Conservation (phyloP, 2,113 vertebrate species). For the Thunnus maccoyii region DNA sequence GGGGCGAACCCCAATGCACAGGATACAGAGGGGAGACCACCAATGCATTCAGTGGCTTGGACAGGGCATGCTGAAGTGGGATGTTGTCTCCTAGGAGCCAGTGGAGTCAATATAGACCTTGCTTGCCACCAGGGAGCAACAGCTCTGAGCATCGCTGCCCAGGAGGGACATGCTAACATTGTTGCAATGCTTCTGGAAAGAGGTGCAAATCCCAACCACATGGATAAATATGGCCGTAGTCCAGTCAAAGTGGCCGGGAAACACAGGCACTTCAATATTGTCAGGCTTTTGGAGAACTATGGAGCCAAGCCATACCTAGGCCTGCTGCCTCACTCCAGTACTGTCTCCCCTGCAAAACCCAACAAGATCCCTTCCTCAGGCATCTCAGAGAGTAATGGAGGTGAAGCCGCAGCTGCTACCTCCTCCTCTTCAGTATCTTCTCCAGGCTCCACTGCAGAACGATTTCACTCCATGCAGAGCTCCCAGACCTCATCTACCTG, state of each 20-base stretch:
- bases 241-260: conserved; percentile 86
- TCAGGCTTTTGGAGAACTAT: conserved; percentile 82
- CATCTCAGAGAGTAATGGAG: conserved; percentile 61
- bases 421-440: conserved; percentile 82
- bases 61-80: conserved; percentile 80
- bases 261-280: conserved; percentile 77
- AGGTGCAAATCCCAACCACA: conserved; percentile 82
- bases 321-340: conserved; percentile 52
- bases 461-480: conserved; percentile 83
- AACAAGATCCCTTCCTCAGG: conserved; percentile 61
- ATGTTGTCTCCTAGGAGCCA: conserved; percentile 72
- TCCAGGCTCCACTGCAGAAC: conserved; percentile 79
- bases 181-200: conserved; percentile 83
- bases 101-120: conserved; percentile 76
- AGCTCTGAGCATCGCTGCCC: conserved; percentile 85
- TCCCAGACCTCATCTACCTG: conserved; percentile 84
- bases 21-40: conserved; percentile 83
- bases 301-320: conserved; percentile 79
- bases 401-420: conserved; percentile 56
- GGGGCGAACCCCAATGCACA: conserved; percentile 84
- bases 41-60: conserved; percentile 87
- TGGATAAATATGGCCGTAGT: conserved; percentile 84
- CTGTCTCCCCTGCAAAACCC: conserved; percentile 57
- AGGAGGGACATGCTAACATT: conserved; percentile 84
- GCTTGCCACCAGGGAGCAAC: conserved; percentile 87